These are phyloP conservation scores for Nerophis ophidion DNA, from an alignment of 2,113 vertebrate species.

Conservation along the genomic window DNA sequence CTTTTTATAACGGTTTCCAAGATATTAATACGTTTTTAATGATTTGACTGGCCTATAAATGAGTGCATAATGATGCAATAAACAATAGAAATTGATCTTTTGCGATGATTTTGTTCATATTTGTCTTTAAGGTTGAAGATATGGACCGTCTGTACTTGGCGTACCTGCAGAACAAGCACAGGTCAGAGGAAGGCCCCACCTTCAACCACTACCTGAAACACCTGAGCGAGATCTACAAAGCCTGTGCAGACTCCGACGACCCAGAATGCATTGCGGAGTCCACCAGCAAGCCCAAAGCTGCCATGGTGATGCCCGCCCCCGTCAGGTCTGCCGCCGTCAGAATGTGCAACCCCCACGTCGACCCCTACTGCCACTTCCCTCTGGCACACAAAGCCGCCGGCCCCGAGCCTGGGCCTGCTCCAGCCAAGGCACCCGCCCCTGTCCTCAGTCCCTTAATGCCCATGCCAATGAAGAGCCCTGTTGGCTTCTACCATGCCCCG, in stretches of 20 bases:
- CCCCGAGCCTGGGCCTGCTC: slow-evolving; percentile 37
- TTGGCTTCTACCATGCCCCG: slow-evolving; percentile 62
- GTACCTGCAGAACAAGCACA: slow-evolving; percentile 74
- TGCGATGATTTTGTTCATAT: not conserved
- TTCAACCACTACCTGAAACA: slow-evolving; percentile 72
- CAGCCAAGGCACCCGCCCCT: slow-evolving; percentile 51
- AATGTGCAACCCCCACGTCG: slow-evolving; percentile 71
- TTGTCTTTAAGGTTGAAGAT: slow-evolving; percentile 60
- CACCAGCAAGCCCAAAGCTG: slow-evolving; percentile 72
- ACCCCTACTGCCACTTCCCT: slow-evolving; percentile 68
- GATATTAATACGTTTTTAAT: too few relatives aligned
- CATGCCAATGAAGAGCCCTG: slow-evolving; percentile 45
- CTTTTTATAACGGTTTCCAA: too few relatives aligned
- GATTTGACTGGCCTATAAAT: too few relatives aligned
- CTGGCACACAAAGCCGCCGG: slow-evolving; percentile 25
- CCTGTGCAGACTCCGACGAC: slow-evolving; percentile 69
- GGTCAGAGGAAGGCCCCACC: slow-evolving; percentile 60
- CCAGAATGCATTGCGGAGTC: slow-evolving; percentile 73
- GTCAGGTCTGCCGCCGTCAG: slow-evolving; percentile 53
- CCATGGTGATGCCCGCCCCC: slow-evolving; percentile 61
- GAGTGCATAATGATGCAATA: too few relatives aligned
- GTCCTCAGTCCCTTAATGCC: slow-evolving; percentile 58
- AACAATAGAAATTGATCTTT: too few relatives aligned
- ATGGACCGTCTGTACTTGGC: slow-evolving; percentile 70
- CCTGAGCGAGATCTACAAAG: slow-evolving; percentile 72